Evolutionary conservation across 2,888 invertebrate species (phyloP).

Genomic region (Aspidapion aeneum): DNA sequence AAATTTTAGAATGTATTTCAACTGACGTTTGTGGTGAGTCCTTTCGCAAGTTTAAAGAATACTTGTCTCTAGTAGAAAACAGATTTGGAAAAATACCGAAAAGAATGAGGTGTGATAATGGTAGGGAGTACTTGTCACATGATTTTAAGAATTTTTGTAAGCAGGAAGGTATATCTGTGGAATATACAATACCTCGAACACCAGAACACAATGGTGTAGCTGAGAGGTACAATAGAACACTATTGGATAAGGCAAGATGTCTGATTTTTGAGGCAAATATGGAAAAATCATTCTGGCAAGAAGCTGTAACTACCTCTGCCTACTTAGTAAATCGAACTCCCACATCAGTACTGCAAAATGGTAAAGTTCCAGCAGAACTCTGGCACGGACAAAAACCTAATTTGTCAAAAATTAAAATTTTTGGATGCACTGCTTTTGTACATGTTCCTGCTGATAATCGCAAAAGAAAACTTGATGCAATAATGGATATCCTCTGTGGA

Average conservation of each 20-base stretch:
- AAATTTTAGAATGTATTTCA: slow-evolving; percentile 17
- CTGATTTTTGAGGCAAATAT: slow-evolving; percentile 22
- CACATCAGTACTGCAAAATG: not conserved
- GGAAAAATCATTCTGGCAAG: slow-evolving; percentile 22
- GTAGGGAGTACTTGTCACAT: slow-evolving; percentile 20
- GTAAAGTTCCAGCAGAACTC: slow-evolving; percentile 2
- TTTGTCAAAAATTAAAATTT: slow-evolving; percentile 5
- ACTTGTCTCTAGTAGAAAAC: slow-evolving; percentile 10
- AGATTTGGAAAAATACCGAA: slow-evolving; percentile 13
- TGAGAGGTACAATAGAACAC: slow-evolving; percentile 19
- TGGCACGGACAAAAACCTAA: slow-evolving; percentile 8
- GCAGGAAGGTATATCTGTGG: slow-evolving; percentile 20
- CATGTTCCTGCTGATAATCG: slow-evolving; percentile 1
- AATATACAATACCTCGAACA: slow-evolving; percentile 22
- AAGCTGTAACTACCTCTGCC: slow-evolving; percentile 17
- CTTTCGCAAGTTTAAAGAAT: slow-evolving; percentile 4
- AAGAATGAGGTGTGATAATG: slow-evolving; percentile 21
- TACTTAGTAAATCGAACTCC: slow-evolving; percentile 17
- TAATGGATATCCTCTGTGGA: not conserved
- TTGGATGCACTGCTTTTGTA: slow-evolving; percentile 5
- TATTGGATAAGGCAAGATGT: slow-evolving; percentile 26
- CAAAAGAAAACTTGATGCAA: not conserved
- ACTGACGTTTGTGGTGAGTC: slow-evolving; percentile 19
- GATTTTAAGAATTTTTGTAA: slow-evolving; percentile 22
- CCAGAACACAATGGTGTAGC: slow-evolving; percentile 25